These are phyloP conservation scores for Oreochromis aureus DNA, from an alignment of 2,113 vertebrate species.

Conservation along the genomic window DNA sequence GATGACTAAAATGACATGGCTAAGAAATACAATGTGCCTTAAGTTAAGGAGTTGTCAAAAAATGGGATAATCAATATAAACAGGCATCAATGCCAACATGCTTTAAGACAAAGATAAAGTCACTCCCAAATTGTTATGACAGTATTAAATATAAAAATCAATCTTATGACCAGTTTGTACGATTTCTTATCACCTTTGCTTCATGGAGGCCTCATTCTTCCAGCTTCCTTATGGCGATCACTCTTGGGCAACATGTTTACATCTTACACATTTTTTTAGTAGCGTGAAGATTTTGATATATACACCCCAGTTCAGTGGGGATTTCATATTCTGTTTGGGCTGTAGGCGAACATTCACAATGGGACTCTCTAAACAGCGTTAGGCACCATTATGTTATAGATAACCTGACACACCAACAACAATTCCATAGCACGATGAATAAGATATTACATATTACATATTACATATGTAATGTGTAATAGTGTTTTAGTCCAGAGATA, in stretches of 20 bases:
- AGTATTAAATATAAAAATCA: neutral
- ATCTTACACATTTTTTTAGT: neutral
- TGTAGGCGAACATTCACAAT: neutral
- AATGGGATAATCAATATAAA: neutral
- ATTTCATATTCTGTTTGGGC: neutral
- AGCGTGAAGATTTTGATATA: neutral
- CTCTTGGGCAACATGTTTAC: neutral
- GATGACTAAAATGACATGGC: neutral
- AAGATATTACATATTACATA: neutral
- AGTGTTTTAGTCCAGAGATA: too few relatives aligned
- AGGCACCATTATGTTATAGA: neutral
- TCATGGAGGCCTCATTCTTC: neutral
- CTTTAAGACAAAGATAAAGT: neutral
- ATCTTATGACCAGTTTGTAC: neutral
- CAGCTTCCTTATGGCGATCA: neutral
- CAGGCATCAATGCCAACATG: neutral
- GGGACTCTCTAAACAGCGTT: neutral
- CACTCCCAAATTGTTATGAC: neutral
- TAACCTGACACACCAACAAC: neutral
- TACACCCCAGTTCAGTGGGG: neutral
- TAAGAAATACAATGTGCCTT: neutral
- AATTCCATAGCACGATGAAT: fast-evolving
- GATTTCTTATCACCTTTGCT: neutral
- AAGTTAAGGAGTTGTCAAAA: neutral
- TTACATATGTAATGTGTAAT: too few relatives aligned